phyloP scores from a whole-genome alignment of 2,888 invertebrate species.

The Sphaerophoria rueppellii region DNA sequence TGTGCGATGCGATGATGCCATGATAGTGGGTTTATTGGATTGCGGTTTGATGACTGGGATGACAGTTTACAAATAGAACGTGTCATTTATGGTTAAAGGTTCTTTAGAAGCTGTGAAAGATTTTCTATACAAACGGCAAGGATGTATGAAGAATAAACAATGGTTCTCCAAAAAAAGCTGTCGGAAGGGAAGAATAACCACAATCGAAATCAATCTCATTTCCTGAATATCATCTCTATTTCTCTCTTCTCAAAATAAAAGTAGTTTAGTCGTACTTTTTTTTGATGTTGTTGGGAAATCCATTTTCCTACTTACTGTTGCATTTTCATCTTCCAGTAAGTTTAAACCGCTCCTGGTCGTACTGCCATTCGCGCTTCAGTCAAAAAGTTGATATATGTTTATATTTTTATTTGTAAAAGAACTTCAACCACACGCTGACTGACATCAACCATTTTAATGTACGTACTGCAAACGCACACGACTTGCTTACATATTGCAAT shows the following conservation, averaged over 20 bases:
- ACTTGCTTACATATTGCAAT: background rate
- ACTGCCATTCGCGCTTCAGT: background rate
- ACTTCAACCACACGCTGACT: background rate
- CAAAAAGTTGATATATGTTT: background rate
- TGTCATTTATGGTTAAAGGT: background rate
- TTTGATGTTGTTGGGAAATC: no score
- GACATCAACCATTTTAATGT: background rate
- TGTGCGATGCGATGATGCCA: no score
- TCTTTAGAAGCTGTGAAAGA: background rate
- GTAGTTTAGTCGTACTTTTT: no score
- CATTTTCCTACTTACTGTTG: no score
- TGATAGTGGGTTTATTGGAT: constrained; percentile 2
- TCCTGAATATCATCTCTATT: background rate
- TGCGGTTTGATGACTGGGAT: constrained; percentile 19
- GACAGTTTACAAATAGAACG: background rate
- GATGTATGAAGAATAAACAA: background rate
- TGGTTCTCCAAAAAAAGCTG: background rate
- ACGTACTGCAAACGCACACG: background rate
- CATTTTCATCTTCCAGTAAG: background rate
- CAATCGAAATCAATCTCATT: no score
- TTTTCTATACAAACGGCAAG: background rate
- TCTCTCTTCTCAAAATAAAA: no score
- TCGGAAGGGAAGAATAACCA: background rate
- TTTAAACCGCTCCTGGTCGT: background rate
- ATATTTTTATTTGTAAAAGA: background rate